phyloP scores from a whole-genome alignment of 23 tunicate species.

The Diplosoma virens region DNA sequence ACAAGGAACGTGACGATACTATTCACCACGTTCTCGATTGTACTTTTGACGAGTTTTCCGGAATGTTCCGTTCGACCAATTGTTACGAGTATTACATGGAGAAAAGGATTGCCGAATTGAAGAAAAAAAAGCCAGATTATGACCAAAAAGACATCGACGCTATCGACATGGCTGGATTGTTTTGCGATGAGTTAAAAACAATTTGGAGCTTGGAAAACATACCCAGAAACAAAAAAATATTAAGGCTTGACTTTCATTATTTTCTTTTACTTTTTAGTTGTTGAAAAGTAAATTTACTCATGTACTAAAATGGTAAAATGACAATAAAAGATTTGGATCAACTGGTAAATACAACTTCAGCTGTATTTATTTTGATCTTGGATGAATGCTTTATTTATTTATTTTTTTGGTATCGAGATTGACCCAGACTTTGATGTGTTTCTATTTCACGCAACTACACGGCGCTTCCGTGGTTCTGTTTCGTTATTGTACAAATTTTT shows the following conservation, averaged over 20 bases:
- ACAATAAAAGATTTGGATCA: too few species aligned
- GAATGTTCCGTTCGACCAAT: neutral
- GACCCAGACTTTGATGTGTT: too few species aligned
- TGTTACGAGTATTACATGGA: slow-evolving; percentile 11
- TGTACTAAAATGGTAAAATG: too few species aligned
- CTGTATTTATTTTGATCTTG: too few species aligned
- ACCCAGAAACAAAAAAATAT: neutral
- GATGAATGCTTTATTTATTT: too few species aligned
- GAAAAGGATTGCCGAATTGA: neutral
- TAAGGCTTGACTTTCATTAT: neutral
- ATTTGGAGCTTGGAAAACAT: neutral
- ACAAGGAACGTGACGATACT: slow-evolving; percentile 19
- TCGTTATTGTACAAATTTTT: too few species aligned
- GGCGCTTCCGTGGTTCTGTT: too few species aligned
- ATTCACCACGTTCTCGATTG: neutral
- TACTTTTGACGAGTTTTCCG: slow-evolving; percentile 5
- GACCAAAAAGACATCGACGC: neutral
- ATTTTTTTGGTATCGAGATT: too few species aligned
- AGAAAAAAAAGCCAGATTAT: neutral
- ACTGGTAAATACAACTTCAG: too few species aligned
- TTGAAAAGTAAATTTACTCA: too few species aligned
- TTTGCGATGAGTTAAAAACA: neutral
- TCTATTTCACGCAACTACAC: too few species aligned
- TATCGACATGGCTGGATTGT: neutral
- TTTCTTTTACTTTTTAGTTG: neutral